phyloP scores from a whole-genome alignment of 2,888 invertebrate species.

The Spisula subtruncata region DNA sequence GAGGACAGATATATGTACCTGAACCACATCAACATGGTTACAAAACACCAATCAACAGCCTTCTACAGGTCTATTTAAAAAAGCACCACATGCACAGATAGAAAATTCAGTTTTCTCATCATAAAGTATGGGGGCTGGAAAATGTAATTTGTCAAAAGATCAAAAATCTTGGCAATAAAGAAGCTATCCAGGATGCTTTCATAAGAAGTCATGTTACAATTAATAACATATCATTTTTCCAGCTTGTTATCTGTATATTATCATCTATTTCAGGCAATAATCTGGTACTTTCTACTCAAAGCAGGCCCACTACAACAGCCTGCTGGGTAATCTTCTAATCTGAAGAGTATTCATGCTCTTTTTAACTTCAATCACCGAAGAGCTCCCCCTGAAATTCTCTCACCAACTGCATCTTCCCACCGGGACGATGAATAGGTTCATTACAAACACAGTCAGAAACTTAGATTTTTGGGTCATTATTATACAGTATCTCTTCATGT shows the following conservation, averaged over 20 bases:
- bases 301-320: constrained; percentile 35
- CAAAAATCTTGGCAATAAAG: constrained; percentile 27
- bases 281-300: constrained; percentile 33
- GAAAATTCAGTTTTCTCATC: constrained; percentile 5
- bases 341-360: constrained; percentile 51
- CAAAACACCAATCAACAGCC: background rate
- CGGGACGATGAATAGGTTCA: background rate
- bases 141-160: constrained; percentile 32
- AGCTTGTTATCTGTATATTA: constrained; percentile 24
- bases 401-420: constrained; percentile 17
- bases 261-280: constrained; percentile 30
- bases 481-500: background rate
- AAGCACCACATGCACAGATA: constrained; percentile 3
- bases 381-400: constrained; percentile 13
- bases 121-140: background rate
- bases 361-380: constrained; percentile 44
- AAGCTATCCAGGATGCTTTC: background rate
- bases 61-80: constrained; percentile 1
- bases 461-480: background rate
- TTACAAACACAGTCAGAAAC: background rate
- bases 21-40: background rate
- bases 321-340: constrained; percentile 55
- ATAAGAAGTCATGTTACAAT: constrained; percentile 43
- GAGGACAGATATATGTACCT: background rate
- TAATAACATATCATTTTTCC: constrained; percentile 46